Percentiles rank a stretch among this genome's conserved stretches.
Conservation (phyloP, 1,140 invertebrate species). For the Brachionus calyciflorus region DNA sequence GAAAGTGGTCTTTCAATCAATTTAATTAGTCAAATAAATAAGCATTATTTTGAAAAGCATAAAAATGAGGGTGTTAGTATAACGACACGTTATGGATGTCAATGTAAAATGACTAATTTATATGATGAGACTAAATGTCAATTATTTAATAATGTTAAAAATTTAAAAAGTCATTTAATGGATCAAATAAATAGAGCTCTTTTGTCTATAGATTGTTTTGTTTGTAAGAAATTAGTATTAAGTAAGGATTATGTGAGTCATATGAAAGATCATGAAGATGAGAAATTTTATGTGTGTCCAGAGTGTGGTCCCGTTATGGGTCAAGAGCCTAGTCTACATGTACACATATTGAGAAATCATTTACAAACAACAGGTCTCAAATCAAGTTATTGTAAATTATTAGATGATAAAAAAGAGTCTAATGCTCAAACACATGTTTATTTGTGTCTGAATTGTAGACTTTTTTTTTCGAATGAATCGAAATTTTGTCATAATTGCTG, state of each 20-base stretch:
- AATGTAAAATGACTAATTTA: neutral
- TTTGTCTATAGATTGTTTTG: neutral
- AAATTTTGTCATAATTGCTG: constrained; percentile 27
- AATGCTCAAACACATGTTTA: neutral
- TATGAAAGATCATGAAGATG: neutral
- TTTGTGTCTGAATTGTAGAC: constrained; percentile 24
- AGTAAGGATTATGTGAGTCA: constrained; percentile 8
- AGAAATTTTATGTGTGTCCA: constrained; percentile 5
- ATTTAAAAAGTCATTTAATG: neutral
- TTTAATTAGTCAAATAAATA: constrained; percentile 12
- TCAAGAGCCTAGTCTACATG: neutral
- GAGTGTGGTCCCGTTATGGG: neutral
- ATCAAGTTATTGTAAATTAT: neutral
- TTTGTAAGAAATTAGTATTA: constrained; percentile 2
- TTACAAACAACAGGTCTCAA: neutral
- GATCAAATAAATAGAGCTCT: constrained; percentile 19
- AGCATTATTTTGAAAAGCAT: constrained; percentile 31
- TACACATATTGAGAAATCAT: neutral
- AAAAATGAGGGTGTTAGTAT: neutral
- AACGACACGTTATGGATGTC: neutral
- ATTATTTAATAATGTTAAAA: neutral
- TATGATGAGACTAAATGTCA: neutral
- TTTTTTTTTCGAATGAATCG: neutral
- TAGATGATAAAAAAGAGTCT: neutral
- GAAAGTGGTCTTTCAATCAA: neutral